Evolutionary conservation across 92 coral and sea anemone genomes (phyloP).

Genomic region (Micromussa lordhowensis): DNA sequence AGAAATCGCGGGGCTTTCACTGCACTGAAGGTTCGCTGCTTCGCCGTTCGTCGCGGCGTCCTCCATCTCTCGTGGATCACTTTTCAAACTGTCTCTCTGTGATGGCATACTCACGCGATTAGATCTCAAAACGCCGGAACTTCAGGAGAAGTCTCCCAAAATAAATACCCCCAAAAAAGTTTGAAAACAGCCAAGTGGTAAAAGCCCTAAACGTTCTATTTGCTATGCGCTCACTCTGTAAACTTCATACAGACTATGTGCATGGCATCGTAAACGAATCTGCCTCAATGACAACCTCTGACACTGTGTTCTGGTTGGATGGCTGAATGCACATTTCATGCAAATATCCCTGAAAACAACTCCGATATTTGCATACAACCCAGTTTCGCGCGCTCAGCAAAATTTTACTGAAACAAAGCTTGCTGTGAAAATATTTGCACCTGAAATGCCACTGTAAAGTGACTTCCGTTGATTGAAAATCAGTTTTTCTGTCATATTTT

Average conservation of each 20-base stretch:
- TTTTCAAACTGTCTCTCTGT: constrained; percentile 18
- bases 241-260: constrained; percentile 30
- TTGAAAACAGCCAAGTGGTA: background rate
- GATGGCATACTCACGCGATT: constrained; percentile 10
- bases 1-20: constrained; percentile 62
- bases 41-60: constrained; percentile 53
- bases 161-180: background rate
- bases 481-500: background rate
- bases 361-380: constrained; percentile 78
- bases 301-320: constrained; percentile 79
- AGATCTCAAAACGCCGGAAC: background rate
- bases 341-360: constrained; percentile 70
- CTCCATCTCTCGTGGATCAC: constrained; percentile 63
- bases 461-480: background rate
- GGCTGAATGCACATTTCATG: constrained; percentile 93
- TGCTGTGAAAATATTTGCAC: background rate
- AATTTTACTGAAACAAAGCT: background rate
- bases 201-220: constrained; percentile 3
- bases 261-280: constrained; percentile 39
- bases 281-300: constrained; percentile 53
- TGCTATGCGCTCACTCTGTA: constrained; percentile 13
- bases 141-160: background rate
- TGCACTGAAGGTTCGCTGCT: constrained; percentile 37
- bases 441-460: background rate
- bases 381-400: constrained; percentile 32